phyloP scores from a whole-genome alignment of 2,113 vertebrate species.

The Phyllostomus discolor region DNA sequence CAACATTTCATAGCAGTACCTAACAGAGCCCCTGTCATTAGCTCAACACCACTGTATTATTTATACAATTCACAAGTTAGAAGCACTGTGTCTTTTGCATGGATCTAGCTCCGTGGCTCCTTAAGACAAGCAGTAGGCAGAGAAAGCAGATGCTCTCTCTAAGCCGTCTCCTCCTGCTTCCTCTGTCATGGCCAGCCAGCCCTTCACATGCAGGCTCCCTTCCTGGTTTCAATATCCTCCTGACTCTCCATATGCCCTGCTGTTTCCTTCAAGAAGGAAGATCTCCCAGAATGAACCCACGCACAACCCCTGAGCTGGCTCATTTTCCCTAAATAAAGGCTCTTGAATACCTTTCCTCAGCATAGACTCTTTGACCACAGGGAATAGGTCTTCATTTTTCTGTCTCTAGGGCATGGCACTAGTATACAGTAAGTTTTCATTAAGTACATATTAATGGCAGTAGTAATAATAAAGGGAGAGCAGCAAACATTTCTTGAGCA shows the following conservation, averaged over 20 bases:
- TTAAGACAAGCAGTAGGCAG: neutral
- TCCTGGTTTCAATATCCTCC: neutral
- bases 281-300: neutral
- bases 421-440: neutral
- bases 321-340: neutral
- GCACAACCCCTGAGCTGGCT: neutral
- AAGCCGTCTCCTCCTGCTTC: neutral
- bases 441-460: neutral
- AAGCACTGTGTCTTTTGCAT: neutral
- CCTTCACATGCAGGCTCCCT: rapidly evolving
- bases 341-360: neutral
- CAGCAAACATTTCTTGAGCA: neutral
- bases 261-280: neutral
- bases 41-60: neutral
- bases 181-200: neutral
- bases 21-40: neutral
- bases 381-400: neutral
- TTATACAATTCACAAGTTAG: neutral
- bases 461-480: neutral
- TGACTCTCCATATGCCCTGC: neutral
- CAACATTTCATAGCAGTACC: neutral
- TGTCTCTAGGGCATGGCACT: neutral
- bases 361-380: neutral
- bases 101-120: neutral
- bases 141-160: neutral